Conservation (phyloP, 2,888 invertebrate genomes). For the Syritta pipiens region DNA sequence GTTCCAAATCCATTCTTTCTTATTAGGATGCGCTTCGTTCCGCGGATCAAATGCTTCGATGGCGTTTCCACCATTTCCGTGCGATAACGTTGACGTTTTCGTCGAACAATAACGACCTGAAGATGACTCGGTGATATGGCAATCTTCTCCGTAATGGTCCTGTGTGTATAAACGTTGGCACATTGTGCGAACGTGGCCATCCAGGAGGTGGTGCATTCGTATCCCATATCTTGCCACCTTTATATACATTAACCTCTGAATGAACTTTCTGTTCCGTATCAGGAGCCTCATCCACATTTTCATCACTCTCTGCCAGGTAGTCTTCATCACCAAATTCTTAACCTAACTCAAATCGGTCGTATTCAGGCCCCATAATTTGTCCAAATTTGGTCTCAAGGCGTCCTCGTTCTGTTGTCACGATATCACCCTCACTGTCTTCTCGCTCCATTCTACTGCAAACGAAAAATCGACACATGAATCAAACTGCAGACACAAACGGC, state of each 20-base stretch:
- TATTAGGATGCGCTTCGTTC: no score
- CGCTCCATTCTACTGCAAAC: background rate
- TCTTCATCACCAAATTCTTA: constrained; percentile 6
- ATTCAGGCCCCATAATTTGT: constrained; percentile 7
- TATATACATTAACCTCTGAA: constrained; percentile 18
- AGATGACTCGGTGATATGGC: constrained; percentile 29
- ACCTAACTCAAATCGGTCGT: constrained; percentile 9
- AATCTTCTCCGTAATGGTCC: constrained; percentile 24
- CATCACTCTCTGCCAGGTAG: no score
- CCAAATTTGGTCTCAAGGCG: constrained; percentile 20
- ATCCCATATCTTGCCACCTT: constrained; percentile 17
- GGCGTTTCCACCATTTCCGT: no score
- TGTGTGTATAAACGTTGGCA: constrained; percentile 21
- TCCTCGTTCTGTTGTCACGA: constrained; percentile 7
- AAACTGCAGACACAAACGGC: background rate
- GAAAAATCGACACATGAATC: background rate
- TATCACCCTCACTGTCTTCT: background rate
- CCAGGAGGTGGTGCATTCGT: constrained; percentile 14
- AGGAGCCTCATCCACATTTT: no score
- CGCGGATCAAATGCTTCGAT: no score
- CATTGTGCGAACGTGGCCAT: constrained; percentile 23
- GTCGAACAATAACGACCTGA: constrained; percentile 33
- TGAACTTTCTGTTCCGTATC: no score
- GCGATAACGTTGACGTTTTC: constrained; percentile 25
- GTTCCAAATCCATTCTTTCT: no score